A percentile compares a stretch with the other conserved stretches of the same genome.
Evolutionary conservation across 2,888 invertebrate genomes (phyloP).

Genomic region (Alsophila aescularia): DNA sequence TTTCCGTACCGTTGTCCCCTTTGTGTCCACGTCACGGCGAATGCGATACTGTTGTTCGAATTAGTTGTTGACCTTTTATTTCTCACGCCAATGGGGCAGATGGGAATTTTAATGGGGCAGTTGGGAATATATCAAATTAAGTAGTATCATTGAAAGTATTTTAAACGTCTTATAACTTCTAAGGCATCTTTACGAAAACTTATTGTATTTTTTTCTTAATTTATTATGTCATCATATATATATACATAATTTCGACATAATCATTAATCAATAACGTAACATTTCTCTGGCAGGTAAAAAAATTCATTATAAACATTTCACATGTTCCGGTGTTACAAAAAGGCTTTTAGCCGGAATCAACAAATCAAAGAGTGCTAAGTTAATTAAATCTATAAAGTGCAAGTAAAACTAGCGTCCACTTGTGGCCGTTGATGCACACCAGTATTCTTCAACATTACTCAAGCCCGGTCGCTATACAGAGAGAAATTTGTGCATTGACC

Average conservation of each 20-base stretch:
- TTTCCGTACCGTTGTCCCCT: too few relatives aligned
- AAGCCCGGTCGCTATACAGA: too few relatives aligned
- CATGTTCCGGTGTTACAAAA: constrained; percentile 22
- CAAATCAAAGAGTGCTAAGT: constrained; percentile 55
- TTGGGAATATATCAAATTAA: too few relatives aligned
- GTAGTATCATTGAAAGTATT: constrained; percentile 59
- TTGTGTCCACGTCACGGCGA: too few relatives aligned
- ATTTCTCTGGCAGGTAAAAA: constrained; percentile 73
- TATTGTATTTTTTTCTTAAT: constrained; percentile 80
- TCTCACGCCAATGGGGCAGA: too few relatives aligned
- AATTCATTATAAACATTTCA: constrained; percentile 43
- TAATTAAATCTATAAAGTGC: constrained; percentile 53
- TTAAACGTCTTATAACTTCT: constrained; percentile 75
- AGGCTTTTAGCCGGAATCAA: constrained; percentile 63
- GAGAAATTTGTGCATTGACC: too few relatives aligned
- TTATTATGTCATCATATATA: constrained; percentile 83
- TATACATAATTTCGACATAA: constrained; percentile 83
- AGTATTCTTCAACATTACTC: background rate
- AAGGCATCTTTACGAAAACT: constrained; percentile 81
- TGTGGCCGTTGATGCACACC: constrained; percentile 38
- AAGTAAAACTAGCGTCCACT: constrained; percentile 50
- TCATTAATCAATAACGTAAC: constrained; percentile 74
- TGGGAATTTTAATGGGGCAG: too few relatives aligned
- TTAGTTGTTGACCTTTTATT: too few relatives aligned
- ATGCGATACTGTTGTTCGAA: too few relatives aligned